phyloP scores from a whole-genome alignment of 2,888 invertebrate species.

The Ariolimax columbianus region DNA sequence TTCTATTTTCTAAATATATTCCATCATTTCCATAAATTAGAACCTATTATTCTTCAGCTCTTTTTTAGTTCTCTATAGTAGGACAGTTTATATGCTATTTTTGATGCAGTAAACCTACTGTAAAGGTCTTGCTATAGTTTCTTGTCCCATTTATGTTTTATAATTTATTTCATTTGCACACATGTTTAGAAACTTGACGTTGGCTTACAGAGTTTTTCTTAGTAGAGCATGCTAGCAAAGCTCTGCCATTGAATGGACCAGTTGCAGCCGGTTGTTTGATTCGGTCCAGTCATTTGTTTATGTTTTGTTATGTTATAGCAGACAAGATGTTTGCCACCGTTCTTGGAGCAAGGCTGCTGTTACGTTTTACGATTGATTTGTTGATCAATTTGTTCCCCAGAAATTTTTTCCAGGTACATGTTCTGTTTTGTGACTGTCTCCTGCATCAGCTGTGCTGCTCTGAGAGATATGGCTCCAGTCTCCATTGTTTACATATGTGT shows the following conservation, averaged over 20 bases:
- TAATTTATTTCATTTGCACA: conserved; percentile 11
- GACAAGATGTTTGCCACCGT: conserved; percentile 27
- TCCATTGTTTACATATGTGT: background rate
- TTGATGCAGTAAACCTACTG: no score
- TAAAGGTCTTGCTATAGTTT: background rate
- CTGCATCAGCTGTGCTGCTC: background rate
- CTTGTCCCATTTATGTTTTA: background rate
- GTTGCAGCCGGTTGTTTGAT: conserved; percentile 29
- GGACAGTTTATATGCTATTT: no score
- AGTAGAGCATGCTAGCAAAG: conserved; percentile 36
- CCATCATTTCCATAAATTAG: no score
- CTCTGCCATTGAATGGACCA: conserved; percentile 30
- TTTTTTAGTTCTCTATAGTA: no score
- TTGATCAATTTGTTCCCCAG: conserved; percentile 34
- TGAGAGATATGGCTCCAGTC: conserved; percentile 10
- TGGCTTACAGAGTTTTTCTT: conserved; percentile 29
- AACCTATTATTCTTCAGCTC: no score
- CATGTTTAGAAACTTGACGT: conserved; percentile 26
- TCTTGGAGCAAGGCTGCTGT: conserved; percentile 30
- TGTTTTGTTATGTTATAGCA: conserved; percentile 34
- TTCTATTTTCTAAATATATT: no score
- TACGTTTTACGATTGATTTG: conserved; percentile 39
- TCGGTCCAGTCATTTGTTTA: conserved; percentile 20
- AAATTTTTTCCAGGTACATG: conserved; percentile 30
- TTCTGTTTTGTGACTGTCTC: conserved; percentile 16